These are phyloP conservation scores for Cydia fagiglandana DNA, from an alignment of 1,140 invertebrate genomes.

Conservation along the genomic window DNA sequence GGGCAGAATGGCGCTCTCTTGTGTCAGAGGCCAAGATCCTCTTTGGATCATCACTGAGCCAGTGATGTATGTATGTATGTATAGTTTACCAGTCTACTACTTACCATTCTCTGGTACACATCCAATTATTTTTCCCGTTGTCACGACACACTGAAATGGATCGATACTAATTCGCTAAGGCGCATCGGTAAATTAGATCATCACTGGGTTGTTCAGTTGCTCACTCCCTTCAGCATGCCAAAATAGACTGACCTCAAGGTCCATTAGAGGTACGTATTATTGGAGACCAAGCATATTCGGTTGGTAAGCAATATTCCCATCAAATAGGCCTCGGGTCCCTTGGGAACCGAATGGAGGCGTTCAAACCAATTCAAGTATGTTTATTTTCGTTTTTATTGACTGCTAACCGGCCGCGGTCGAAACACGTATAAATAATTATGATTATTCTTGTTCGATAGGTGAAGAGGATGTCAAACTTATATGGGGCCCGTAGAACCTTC, in stretches of 20 bases:
- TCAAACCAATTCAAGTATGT: neutral
- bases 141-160: neutral
- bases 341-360: neutral
- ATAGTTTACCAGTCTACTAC: neutral
- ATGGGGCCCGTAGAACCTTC: too few species aligned
- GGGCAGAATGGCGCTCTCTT: too few species aligned
- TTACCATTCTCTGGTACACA: neutral
- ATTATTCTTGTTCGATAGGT: too few species aligned
- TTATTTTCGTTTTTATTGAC: neutral
- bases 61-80: too few species aligned
- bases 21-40: too few species aligned
- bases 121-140: neutral
- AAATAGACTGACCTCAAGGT: neutral
- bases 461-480: neutral
- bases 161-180: neutral
- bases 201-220: neutral
- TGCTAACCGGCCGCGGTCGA: neutral
- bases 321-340: neutral
- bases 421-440: too few species aligned
- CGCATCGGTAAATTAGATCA: conserved; percentile 29
- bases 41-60: too few species aligned
- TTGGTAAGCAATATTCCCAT: neutral
- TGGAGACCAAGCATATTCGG: neutral
- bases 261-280: neutral
- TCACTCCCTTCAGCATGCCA: neutral